These are phyloP conservation scores for Drosophila erecta DNA, from an alignment of 1,140 invertebrate genomes.

Conservation along the genomic window DNA sequence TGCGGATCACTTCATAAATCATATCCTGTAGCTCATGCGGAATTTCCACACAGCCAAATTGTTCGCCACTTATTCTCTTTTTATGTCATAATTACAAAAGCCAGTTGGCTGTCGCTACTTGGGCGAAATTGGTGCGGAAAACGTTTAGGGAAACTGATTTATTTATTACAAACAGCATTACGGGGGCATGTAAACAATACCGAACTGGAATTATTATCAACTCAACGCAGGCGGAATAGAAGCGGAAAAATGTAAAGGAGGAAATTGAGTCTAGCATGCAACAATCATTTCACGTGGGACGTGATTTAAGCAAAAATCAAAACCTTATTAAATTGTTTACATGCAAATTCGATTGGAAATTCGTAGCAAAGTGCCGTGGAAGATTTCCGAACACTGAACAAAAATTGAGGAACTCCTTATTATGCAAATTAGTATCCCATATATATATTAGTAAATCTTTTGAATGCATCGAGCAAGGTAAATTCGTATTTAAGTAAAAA, in stretches of 20 bases:
- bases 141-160: conserved; percentile 69
- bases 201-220: conserved; percentile 55
- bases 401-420: not conserved
- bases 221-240: not conserved
- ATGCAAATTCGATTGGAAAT: conserved; percentile 28
- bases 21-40: conserved; percentile 26
- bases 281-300: conserved; percentile 36
- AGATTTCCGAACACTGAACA: conserved; percentile 24
- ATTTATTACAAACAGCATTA: conserved; percentile 73
- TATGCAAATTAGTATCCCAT: not conserved
- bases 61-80: conserved; percentile 20
- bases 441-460: not conserved
- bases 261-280: conserved; percentile 16
- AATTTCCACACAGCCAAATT: conserved; percentile 29
- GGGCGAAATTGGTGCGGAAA: conserved; percentile 32
- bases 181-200: conserved; percentile 59
- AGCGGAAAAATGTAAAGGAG: not conserved
- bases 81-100: conserved; percentile 39
- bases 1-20: conserved; percentile 38
- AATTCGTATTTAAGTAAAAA: not conserved
- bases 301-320: conserved; percentile 52
- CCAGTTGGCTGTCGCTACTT: conserved; percentile 27
- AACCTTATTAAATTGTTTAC: conserved; percentile 49
- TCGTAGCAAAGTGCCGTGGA: conserved; percentile 11
- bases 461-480: not conserved